Percentiles rank a stretch among this genome's conserved stretches.
Evolutionary conservation across 2,888 invertebrate genomes (phyloP).

Genomic region (Hyppa rectilinea): DNA sequence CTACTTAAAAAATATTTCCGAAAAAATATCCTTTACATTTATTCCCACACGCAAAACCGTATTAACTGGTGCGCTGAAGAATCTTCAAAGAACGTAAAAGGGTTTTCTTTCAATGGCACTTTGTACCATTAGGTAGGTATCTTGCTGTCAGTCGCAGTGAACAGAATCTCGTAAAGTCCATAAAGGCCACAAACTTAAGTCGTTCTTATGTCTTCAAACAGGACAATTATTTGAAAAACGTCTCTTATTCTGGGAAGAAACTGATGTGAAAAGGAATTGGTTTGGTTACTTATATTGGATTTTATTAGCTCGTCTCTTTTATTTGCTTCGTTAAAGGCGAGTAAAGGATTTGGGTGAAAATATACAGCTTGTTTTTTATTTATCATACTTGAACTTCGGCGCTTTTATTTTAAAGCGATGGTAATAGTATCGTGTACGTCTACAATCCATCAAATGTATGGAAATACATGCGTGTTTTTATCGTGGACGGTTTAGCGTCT

Average conservation of each 20-base stretch:
- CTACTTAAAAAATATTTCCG: neutral
- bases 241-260: constrained; percentile 21
- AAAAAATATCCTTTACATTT: constrained; percentile 16
- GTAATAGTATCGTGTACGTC: neutral
- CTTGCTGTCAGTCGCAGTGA: constrained; percentile 11
- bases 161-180: constrained; percentile 12
- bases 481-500: too few relatives aligned
- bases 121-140: constrained; percentile 51
- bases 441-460: too few relatives aligned
- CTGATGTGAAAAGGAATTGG: constrained; percentile 26
- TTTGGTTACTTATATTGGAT: constrained; percentile 42
- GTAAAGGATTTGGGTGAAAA: neutral
- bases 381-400: neutral
- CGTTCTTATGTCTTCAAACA: constrained; percentile 31
- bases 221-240: constrained; percentile 33
- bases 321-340: neutral
- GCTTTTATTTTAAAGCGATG: neutral
- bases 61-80: constrained; percentile 20
- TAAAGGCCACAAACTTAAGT: constrained; percentile 15
- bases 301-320: constrained; percentile 2
- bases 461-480: too few relatives aligned
- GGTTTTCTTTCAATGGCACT: constrained; percentile 43
- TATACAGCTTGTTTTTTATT: neutral
- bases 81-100: constrained; percentile 41
- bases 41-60: constrained; percentile 23